phyloP scores from a whole-genome alignment of 2,888 invertebrate species.

The Scaptomyza parva region DNA sequence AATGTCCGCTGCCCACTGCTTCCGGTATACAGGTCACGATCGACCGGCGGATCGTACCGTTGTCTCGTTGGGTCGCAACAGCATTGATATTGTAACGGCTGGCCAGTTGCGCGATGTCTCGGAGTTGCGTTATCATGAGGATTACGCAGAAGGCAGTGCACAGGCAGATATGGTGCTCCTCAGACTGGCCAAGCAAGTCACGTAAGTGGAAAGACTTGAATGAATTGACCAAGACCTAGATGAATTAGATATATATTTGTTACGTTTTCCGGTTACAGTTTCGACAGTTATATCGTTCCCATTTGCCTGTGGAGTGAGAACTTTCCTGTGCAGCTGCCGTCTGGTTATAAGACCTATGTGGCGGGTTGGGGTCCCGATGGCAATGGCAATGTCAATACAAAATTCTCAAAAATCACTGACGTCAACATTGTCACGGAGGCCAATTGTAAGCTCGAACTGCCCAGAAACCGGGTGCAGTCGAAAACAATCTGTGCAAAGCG shows the following conservation, averaged over 20 bases:
- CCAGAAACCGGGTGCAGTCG: slow-evolving; percentile 59
- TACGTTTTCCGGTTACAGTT: slow-evolving; percentile 48
- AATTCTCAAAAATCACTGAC: slow-evolving; percentile 84
- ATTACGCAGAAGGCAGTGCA: slow-evolving; percentile 80
- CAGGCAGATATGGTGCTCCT: slow-evolving; percentile 86
- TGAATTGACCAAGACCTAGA: background rate
- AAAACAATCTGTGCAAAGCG: slow-evolving; percentile 82
- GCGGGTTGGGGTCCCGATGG: slow-evolving; percentile 86
- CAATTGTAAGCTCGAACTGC: slow-evolving; percentile 85
- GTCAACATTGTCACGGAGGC: slow-evolving; percentile 86
- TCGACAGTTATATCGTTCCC: slow-evolving; percentile 68
- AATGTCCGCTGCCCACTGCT: slow-evolving; percentile 85
- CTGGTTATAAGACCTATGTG: slow-evolving; percentile 84
- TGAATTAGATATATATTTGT: background rate
- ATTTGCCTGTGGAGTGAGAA: slow-evolving; percentile 82
- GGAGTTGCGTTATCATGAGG: slow-evolving; percentile 83
- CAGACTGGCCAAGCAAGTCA: slow-evolving; percentile 79
- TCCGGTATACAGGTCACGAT: slow-evolving; percentile 55
- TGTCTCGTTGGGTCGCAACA: slow-evolving; percentile 84
- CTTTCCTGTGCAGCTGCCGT: slow-evolving; percentile 71
- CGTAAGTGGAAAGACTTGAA: slow-evolving; percentile 58
- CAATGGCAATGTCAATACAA: slow-evolving; percentile 59
- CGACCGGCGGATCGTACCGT: slow-evolving; percentile 64
- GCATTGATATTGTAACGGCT: slow-evolving; percentile 68
- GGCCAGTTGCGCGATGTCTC: slow-evolving; percentile 64